These are phyloP conservation scores for Coreius guichenoti DNA, from an alignment of 2,797 vertebrate genomes.

Conservation along the genomic window DNA sequence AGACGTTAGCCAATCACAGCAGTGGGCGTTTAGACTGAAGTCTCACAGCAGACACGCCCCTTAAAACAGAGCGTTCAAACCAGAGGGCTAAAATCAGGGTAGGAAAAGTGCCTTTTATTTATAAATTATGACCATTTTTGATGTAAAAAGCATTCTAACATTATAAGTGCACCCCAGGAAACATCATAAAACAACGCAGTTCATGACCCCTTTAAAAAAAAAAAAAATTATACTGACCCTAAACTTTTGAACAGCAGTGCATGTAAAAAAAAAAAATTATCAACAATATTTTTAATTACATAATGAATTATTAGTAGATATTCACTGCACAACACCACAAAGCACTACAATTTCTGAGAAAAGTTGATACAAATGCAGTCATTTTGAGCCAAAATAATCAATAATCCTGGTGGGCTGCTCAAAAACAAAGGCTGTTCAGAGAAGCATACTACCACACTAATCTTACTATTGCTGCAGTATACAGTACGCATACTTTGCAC, in stretches of 20 bases:
- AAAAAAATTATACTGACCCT: too few relatives aligned
- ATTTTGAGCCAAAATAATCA: neutral
- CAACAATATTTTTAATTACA: neutral
- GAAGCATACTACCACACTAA: neutral
- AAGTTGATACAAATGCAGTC: neutral
- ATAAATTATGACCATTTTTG: too few relatives aligned
- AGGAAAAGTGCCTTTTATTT: too few relatives aligned
- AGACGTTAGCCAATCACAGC: too few relatives aligned
- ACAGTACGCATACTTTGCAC: neutral
- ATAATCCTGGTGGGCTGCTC: neutral
- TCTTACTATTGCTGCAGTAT: neutral
- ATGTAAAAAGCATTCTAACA: too few relatives aligned
- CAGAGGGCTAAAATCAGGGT: too few relatives aligned
- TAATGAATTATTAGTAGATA: neutral
- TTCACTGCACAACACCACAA: neutral
- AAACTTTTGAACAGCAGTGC: neutral
- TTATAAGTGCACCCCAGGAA: too few relatives aligned
- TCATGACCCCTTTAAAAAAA: too few relatives aligned
- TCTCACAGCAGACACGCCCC: too few relatives aligned
- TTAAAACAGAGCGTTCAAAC: too few relatives aligned
- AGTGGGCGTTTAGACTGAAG: too few relatives aligned
- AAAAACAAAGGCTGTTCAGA: neutral
- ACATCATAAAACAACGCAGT: too few relatives aligned
- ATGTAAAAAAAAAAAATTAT: neutral
- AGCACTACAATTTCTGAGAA: neutral